Percentiles rank a stretch among this genome's conserved stretches.
These are phyloP conservation scores for Lophochroa leadbeateri DNA, from an alignment of 2,113 vertebrate genomes.

Conservation along the genomic window DNA sequence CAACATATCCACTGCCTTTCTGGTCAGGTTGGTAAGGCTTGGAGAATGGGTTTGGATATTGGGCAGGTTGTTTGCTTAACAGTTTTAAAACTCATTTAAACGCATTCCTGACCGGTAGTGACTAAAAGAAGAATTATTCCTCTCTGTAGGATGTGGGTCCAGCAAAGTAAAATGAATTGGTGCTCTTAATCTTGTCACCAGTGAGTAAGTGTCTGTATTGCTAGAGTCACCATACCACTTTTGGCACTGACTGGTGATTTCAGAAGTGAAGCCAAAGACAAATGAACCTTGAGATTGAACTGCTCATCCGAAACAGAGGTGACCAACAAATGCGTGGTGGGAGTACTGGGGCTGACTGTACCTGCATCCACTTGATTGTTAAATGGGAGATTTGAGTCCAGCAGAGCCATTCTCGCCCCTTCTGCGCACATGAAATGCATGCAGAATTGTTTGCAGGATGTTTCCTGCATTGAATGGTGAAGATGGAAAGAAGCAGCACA, in stretches of 20 bases:
- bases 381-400: neutral
- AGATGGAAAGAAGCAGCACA: neutral
- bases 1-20: neutral
- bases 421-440: rapidly evolving
- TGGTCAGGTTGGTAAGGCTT: neutral
- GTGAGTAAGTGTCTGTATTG: neutral
- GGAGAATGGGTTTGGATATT: neutral
- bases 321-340: neutral
- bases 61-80: neutral
- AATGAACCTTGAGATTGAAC: neutral
- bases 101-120: neutral
- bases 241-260: neutral
- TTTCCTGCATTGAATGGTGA: neutral
- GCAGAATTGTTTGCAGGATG: neutral
- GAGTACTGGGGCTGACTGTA: neutral
- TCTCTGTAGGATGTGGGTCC: neutral
- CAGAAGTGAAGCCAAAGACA: neutral
- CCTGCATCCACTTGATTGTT: neutral
- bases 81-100: constrained; percentile 11
- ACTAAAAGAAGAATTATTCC: neutral
- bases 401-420: neutral
- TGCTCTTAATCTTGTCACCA: constrained; percentile 1
- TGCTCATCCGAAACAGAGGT: neutral
- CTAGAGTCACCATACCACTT: neutral
- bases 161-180: neutral